These are phyloP conservation scores for Octopus sinensis DNA, from an alignment of 1,140 invertebrate genomes.

Conservation along the genomic window DNA sequence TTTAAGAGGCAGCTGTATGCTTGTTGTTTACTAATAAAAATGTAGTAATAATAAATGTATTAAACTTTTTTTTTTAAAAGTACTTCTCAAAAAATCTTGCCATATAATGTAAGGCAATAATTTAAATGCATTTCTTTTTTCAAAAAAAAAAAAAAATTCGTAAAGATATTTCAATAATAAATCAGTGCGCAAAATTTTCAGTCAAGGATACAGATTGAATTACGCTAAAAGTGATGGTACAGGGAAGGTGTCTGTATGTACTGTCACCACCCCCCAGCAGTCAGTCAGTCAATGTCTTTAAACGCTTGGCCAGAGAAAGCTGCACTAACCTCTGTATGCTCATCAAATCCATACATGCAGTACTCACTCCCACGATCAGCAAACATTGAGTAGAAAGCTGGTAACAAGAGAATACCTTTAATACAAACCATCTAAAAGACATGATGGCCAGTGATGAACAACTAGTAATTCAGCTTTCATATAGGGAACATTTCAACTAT, in stretches of 20 bases:
- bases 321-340: constrained; percentile 14
- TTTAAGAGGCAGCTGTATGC: too few species aligned
- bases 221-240: background rate
- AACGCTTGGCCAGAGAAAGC: constrained; percentile 14
- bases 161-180: too few species aligned
- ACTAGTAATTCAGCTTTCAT: background rate
- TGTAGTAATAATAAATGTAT: too few species aligned
- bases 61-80: too few species aligned
- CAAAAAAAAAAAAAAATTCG: too few species aligned
- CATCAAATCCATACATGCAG: constrained; percentile 15
- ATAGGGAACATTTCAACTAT: background rate
- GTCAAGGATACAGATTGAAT: too few species aligned
- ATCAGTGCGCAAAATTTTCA: too few species aligned
- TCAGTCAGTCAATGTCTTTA: constrained; percentile 4
- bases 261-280: background rate
- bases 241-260: constrained; percentile 1
- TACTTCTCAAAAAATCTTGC: too few species aligned
- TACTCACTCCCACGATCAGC: constrained; percentile 6
- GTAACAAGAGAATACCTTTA: constrained; percentile 9
- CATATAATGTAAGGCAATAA: too few species aligned
- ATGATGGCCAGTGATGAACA: background rate
- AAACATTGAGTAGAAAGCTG: constrained; percentile 13
- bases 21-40: too few species aligned
- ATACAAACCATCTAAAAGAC: constrained; percentile 7
- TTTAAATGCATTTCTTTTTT: too few species aligned